A percentile compares a stretch with the other conserved stretches of the same genome.
phyloP scores from a whole-genome alignment of 2,888 invertebrate species.

The Caenorhabditis imperialis region DNA sequence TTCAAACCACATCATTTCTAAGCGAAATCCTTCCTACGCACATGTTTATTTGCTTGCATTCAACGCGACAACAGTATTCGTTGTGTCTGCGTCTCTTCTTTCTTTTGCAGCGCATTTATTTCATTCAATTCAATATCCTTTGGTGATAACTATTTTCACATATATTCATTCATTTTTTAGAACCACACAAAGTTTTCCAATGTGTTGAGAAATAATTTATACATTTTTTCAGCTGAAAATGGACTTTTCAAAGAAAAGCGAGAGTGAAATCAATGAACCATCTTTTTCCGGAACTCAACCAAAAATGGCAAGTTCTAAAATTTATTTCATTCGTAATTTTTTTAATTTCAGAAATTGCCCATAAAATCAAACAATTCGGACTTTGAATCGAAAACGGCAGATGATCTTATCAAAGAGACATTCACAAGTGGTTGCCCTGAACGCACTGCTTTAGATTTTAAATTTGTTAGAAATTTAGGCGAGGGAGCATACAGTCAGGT shows the following conservation, averaged over 20 bases:
- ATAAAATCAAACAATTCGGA: no score
- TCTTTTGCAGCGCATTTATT: not conserved
- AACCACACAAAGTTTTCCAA: no score
- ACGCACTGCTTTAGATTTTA: constrained; percentile 23
- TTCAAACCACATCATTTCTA: no score
- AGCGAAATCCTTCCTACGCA: not conserved
- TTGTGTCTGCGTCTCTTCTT: constrained; percentile 24
- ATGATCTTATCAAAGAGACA: constrained; percentile 21
- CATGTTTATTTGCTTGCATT: constrained; percentile 26
- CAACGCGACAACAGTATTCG: constrained; percentile 34
- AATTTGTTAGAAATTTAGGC: constrained; percentile 83
- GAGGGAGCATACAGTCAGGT: constrained; percentile 97
- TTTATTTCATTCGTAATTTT: not conserved
- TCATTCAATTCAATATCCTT: not conserved
- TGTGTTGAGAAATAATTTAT: no score
- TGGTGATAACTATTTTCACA: not conserved
- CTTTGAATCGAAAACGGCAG: not conserved
- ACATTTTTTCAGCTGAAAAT: no score
- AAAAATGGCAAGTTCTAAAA: no score
- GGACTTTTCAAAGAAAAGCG: no score
- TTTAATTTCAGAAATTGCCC: constrained; percentile 5
- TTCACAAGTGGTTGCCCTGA: constrained; percentile 20
- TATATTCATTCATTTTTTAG: no score
- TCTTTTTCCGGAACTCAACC: no score
- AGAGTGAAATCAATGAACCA: no score